Percentiles rank a stretch among this genome's conserved stretches.
Evolutionary conservation across 2,797 vertebrate genomes (phyloP).

Genomic region (Clarias laeviceps): DNA sequence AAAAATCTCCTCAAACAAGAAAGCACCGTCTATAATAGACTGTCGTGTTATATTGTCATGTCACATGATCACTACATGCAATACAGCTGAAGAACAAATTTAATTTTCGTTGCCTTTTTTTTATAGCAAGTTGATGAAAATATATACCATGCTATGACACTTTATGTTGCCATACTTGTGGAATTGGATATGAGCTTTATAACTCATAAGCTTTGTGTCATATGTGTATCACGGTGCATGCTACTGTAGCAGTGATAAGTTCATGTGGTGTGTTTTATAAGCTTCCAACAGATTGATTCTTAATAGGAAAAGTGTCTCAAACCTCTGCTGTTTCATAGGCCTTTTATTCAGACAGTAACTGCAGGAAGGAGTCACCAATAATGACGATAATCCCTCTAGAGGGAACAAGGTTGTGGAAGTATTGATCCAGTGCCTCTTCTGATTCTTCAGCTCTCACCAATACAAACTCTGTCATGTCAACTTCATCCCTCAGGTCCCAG

Average conservation of each 20-base stretch:
- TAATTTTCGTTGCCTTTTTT: slow-evolving; percentile 15
- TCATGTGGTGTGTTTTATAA: not conserved
- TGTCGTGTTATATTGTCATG: slow-evolving; percentile 12
- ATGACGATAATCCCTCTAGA: slow-evolving; percentile 57
- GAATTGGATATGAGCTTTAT: not conserved
- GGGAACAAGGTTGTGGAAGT: slow-evolving; percentile 52
- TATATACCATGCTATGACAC: not conserved
- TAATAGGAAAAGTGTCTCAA: slow-evolving; percentile 24
- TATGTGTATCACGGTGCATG: slow-evolving; percentile 1
- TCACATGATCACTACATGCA: not conserved
- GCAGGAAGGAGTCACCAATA: slow-evolving; percentile 55
- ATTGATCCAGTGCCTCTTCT: slow-evolving; percentile 58
- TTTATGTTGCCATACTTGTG: not conserved
- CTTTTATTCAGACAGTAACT: slow-evolving; percentile 45
- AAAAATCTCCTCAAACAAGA: not conserved
- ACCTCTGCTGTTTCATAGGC: slow-evolving; percentile 17
- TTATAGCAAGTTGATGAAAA: not conserved
- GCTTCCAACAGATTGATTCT: slow-evolving; percentile 26
- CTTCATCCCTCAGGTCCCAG: slow-evolving; percentile 34
- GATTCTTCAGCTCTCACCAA: slow-evolving; percentile 56
- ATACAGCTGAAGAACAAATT: not conserved
- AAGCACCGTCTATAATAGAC: not conserved
- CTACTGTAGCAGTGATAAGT: slow-evolving; percentile 11
- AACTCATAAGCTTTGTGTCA: not conserved
- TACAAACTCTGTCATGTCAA: slow-evolving; percentile 45